These are phyloP conservation scores for Meteorus cinctellus DNA, from an alignment of 2,888 invertebrate species.

Conservation along the genomic window DNA sequence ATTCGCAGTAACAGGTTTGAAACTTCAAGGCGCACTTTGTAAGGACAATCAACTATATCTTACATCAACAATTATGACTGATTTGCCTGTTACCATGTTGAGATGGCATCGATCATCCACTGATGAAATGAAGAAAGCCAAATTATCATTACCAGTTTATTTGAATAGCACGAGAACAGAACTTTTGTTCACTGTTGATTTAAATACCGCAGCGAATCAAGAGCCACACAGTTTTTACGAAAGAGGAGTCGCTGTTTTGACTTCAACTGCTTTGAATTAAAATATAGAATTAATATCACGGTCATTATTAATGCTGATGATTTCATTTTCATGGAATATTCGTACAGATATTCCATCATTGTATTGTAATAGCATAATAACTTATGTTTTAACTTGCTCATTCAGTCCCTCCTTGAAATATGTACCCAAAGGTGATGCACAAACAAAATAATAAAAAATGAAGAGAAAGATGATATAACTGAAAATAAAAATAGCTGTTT, in stretches of 20 bases:
- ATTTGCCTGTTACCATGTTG: slow-evolving; percentile 90
- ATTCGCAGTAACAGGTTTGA: slow-evolving; percentile 86
- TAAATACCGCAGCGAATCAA: slow-evolving; percentile 92
- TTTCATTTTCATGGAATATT: background rate
- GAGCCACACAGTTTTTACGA: slow-evolving; percentile 98
- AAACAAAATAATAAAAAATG: background rate
- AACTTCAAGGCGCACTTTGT: slow-evolving; percentile 97
- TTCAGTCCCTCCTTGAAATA: background rate
- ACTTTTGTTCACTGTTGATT: slow-evolving; percentile 94
- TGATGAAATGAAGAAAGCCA: slow-evolving; percentile 75
- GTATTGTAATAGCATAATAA: background rate
- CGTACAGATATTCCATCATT: background rate
- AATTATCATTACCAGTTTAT: slow-evolving; percentile 95
- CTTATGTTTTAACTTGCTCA: background rate
- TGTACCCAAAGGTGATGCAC: background rate
- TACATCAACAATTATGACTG: slow-evolving; percentile 95
- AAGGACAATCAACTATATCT: slow-evolving; percentile 91
- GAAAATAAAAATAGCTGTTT: background rate
- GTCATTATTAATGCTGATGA: too few species aligned
- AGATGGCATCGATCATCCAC: slow-evolving; percentile 87
- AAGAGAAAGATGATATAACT: background rate
- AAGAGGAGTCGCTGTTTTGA: slow-evolving; percentile 96
- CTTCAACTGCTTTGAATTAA: slow-evolving; percentile 92
- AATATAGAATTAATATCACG: background rate
- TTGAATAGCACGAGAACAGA: slow-evolving; percentile 97